Conservation (phyloP, 2,797 vertebrate genomes). For the Poecilia gillii region DNA sequence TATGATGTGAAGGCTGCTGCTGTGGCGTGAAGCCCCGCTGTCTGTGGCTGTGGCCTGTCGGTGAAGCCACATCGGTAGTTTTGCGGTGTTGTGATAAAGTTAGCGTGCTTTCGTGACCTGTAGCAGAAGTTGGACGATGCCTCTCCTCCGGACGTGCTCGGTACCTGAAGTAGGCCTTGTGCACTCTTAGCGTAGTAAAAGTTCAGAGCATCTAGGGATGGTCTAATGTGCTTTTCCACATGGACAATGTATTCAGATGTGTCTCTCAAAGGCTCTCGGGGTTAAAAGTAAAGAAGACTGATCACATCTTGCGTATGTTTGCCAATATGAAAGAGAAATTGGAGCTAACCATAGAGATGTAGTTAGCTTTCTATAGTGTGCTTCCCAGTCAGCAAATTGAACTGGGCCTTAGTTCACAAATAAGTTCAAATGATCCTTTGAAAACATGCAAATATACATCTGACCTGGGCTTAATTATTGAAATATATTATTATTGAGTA, state of each 20-base stretch:
- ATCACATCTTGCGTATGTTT: not conserved
- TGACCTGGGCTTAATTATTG: not conserved
- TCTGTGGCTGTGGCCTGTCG: not conserved
- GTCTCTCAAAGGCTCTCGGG: not conserved
- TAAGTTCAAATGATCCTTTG: constrained; percentile 15
- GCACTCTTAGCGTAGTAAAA: constrained; percentile 66
- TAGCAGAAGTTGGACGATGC: constrained; percentile 75
- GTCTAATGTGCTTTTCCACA: constrained; percentile 11
- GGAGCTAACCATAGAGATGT: constrained; percentile 62
- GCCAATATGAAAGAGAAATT: constrained; percentile 8
- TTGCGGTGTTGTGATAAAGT: constrained; percentile 41
- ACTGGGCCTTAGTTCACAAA: constrained; percentile 47
- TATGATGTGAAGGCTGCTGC: not conserved
- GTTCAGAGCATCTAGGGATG: constrained; percentile 58
- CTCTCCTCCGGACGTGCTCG: constrained; percentile 72
- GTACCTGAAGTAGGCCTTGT: constrained; percentile 76
- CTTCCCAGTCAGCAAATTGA: constrained; percentile 46
- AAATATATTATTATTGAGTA: not conserved
- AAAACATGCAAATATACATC: not conserved
- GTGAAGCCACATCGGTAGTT: constrained; percentile 7
- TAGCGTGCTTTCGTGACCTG: constrained; percentile 69
- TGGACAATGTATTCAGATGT: not conserved
- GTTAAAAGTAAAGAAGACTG: not conserved
- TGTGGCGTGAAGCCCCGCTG: not conserved
- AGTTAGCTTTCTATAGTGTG: constrained; percentile 61